Percentiles rank a stretch among this genome's conserved stretches.
Evolutionary conservation across 1,140 invertebrate species (phyloP).

Genomic region (Meloidogyne hapla): DNA sequence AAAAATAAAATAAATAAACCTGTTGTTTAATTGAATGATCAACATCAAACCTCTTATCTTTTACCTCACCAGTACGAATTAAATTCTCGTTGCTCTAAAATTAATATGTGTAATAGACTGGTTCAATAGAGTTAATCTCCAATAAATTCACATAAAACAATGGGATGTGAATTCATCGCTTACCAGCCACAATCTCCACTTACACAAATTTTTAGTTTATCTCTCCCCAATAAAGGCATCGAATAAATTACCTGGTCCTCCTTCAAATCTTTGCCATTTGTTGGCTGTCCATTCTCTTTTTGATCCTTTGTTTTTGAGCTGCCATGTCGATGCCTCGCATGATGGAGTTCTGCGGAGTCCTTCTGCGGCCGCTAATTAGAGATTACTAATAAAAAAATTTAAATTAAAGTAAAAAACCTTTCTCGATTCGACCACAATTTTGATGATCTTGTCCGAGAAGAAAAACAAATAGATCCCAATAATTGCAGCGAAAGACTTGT

Average conservation of each 20-base stretch:
- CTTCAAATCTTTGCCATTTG: not conserved
- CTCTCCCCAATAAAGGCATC: no score
- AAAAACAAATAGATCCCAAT: constrained; percentile 63
- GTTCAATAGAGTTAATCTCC: no score
- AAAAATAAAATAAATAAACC: constrained; percentile 15
- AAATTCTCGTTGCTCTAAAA: not conserved
- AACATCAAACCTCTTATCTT: constrained; percentile 29
- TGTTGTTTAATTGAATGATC: constrained; percentile 45
- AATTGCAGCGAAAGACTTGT: constrained; percentile 57
- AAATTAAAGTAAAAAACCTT: constrained; percentile 41
- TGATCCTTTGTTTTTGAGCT: not conserved
- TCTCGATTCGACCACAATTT: constrained; percentile 57
- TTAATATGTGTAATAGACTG: no score
- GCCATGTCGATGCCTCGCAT: not conserved
- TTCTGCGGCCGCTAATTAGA: constrained; percentile 2
- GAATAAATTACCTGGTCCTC: not conserved
- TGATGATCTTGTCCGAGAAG: constrained; percentile 60
- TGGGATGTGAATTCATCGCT: no score
- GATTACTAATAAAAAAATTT: not conserved
- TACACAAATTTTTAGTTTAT: no score
- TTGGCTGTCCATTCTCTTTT: constrained; percentile 8
- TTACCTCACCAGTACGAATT: not conserved
- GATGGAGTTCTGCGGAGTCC: not conserved
- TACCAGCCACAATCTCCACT: no score
- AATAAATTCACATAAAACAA: no score